Evolutionary conservation across 2,797 vertebrate species (phyloP).

Genomic region (Neopelma chrysocephalum): DNA sequence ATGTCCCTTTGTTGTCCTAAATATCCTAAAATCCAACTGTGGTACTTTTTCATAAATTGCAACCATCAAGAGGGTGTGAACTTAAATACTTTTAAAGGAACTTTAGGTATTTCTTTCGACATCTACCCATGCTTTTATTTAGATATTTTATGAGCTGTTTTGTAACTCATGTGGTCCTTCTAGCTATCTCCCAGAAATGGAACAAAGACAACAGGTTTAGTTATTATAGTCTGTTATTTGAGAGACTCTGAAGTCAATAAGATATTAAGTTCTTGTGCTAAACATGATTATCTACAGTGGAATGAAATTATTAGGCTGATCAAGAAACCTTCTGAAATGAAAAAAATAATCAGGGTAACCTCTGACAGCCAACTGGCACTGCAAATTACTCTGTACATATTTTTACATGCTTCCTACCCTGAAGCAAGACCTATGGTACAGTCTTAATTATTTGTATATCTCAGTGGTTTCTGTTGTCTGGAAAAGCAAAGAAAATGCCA

Average conservation of each 20-base stretch:
- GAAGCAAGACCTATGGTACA: neutral
- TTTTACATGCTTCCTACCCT: neutral
- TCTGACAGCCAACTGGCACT: neutral
- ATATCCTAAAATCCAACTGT: neutral
- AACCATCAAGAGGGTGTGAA: neutral
- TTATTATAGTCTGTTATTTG: neutral
- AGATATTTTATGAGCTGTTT: neutral
- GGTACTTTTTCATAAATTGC: neutral
- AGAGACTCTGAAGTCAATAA: neutral
- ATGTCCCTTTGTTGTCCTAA: neutral
- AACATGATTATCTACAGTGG: neutral
- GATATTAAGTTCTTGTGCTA: neutral
- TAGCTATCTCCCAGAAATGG: neutral
- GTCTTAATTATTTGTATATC: neutral
- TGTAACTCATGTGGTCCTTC: neutral
- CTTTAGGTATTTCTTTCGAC: neutral
- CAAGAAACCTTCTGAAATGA: neutral
- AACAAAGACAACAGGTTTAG: neutral
- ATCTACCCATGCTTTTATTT: neutral
- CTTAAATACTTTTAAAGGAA: neutral
- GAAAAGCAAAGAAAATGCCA: neutral
- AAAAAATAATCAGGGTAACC: neutral
- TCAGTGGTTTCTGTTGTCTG: neutral
- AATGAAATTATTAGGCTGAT: neutral
- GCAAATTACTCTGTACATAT: neutral